phyloP scores from a whole-genome alignment of 2,888 invertebrate species.

The Plutella xylostella region DNA sequence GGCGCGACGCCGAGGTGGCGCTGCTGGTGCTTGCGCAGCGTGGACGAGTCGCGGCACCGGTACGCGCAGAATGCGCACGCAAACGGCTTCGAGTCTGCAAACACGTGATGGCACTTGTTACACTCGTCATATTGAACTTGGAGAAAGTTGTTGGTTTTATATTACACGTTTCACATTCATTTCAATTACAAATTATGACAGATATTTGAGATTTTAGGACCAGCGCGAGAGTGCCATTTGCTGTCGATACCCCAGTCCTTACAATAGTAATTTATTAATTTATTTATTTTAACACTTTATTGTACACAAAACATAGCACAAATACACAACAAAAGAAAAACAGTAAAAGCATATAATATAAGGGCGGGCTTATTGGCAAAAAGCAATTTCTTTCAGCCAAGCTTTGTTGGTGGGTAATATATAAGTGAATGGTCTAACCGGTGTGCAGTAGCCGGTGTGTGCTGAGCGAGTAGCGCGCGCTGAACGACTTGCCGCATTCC shows the following conservation, averaged over 20 bases:
- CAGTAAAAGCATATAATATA: too few species aligned
- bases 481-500: constrained; percentile 25
- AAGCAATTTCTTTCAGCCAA: too few species aligned
- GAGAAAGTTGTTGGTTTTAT: too few species aligned
- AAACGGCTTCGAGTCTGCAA: constrained; percentile 45
- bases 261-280: background rate
- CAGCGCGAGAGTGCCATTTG: too few species aligned
- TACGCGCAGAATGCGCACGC: constrained; percentile 42
- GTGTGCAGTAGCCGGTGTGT: constrained; percentile 21
- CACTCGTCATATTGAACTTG: background rate
- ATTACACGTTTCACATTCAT: background rate
- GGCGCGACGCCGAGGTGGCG: constrained; percentile 32
- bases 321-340: background rate
- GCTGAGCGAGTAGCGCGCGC: constrained; percentile 19
- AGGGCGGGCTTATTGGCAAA: too few species aligned
- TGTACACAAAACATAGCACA: background rate
- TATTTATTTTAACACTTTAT: too few species aligned
- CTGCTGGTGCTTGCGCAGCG: constrained; percentile 37
- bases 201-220: too few species aligned
- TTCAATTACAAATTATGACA: background rate
- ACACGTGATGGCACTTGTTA: background rate
- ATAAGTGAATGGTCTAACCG: constrained; percentile 27
- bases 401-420: too few species aligned
- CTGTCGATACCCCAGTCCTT: background rate
- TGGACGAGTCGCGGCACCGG: constrained; percentile 46